Evolutionary conservation across 1,140 invertebrate genomes (phyloP), one percentile per base, ranked within the genome.

Genomic region (Phthorimaea operculella): DNA sequence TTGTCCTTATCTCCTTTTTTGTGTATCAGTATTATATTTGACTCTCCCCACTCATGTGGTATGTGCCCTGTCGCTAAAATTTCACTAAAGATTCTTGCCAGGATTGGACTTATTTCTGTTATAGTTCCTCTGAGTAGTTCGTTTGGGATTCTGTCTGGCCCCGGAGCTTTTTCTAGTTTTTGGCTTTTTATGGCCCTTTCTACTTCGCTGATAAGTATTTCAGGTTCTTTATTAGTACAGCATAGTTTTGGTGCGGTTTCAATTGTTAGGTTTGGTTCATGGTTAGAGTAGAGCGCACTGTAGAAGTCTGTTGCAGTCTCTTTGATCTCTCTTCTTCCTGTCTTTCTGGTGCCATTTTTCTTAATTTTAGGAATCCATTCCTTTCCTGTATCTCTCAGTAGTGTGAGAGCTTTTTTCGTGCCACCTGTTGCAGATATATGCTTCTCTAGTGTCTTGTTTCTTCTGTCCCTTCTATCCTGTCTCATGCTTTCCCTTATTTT

Each of bases 1-100:
- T 56, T 18, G 11, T 51, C 49, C n/a, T 36, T 16, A 5, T 44
- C 15, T 39, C 55, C 55, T 36, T 57, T 57, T 51, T 57, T 57
- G 36, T 44, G 21, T 11, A 57, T 9, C 5, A 57, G 18, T 17
- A 33, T 57, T 5, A 57, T 57, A 14, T 51, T n/a, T 9, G 47
- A 56, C 28, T 51, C 15, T 17, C 15, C 15, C 54, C 55, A 56
- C 17, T 51, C 48, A 4, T 9, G 10, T 9, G 55, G 47, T 1
- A 39, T 45, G 11, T 12, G 8, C 5, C 15, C 34, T 17, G 47
- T 51, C 15, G 33, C 11, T 21, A 56, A 14, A 6, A 56, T 45
- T 28, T 21, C 14, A 21, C 51, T 56, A 34, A 51, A 56, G 21
- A 51, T 39, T 4, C 4, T 10, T 36, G 45, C 12, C 12, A 50